A percentile compares a stretch with the other conserved stretches of the same genome.
These are phyloP conservation scores for Lysiphlebus fabarum DNA, from an alignment of 1,140 invertebrate genomes.

Conservation along the genomic window DNA sequence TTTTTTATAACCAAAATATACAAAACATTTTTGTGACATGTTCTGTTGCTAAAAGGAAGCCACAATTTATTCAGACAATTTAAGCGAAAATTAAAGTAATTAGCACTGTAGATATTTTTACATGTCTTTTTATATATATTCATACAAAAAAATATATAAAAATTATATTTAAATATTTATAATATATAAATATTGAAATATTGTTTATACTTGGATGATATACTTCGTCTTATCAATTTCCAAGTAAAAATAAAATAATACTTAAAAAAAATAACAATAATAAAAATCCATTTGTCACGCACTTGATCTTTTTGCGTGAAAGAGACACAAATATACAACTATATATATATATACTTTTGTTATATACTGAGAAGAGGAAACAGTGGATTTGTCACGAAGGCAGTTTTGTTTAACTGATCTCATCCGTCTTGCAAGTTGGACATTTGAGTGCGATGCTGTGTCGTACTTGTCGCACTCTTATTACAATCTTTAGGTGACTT, in stretches of 20 bases:
- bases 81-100: constrained; percentile 41
- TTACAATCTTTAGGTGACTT: constrained; percentile 21
- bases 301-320: background rate
- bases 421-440: constrained; percentile 47
- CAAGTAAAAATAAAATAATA: constrained; percentile 2
- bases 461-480: constrained; percentile 22
- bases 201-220: background rate
- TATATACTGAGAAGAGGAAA: constrained; percentile 34
- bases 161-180: background rate
- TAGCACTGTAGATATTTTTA: constrained; percentile 25
- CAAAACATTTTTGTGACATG: constrained; percentile 32
- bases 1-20: constrained; percentile 27
- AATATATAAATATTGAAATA: background rate
- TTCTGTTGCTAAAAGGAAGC: constrained; percentile 39
- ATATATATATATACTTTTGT: background rate
- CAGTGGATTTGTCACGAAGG: constrained; percentile 53
- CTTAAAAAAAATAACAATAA: background rate
- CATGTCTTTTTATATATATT: background rate
- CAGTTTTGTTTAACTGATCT: constrained; percentile 55
- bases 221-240: background rate
- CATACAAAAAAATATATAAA: background rate
- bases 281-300: constrained; percentile 10
- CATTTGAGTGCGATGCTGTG: constrained; percentile 35
- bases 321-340: background rate
- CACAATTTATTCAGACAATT: constrained; percentile 37